Conservation (phyloP, 2,888 invertebrate species). For the Dasysyrphus albostriatus region DNA sequence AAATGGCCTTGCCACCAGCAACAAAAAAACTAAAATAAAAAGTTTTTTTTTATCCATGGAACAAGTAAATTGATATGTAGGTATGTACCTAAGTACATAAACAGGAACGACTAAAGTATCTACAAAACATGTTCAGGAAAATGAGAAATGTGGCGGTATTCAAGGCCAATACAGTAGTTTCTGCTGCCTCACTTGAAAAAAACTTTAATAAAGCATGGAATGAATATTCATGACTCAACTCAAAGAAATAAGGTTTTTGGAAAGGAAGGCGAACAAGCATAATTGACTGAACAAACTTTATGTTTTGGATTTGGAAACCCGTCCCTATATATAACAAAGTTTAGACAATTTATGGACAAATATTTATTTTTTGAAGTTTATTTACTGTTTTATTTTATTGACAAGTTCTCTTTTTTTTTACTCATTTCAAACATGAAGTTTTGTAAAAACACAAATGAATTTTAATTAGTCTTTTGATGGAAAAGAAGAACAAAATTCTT, state of each 20-base stretch:
- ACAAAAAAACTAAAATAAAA: background rate
- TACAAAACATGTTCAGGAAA: constrained; percentile 40
- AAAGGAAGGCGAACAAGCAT: constrained; percentile 7
- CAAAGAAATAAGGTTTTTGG: constrained; percentile 1
- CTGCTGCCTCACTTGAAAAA: constrained; percentile 2
- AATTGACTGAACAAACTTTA: constrained; percentile 41
- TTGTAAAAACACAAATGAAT: background rate
- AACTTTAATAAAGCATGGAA: constrained; percentile 50
- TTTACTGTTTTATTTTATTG: constrained; percentile 24
- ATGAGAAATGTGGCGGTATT: constrained; percentile 48
- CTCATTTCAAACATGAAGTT: background rate
- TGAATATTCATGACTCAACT: constrained; percentile 56
- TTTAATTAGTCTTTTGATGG: constrained; percentile 15
- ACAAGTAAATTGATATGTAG: constrained; percentile 23
- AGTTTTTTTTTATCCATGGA: constrained; percentile 10
- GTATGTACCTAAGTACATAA: background rate
- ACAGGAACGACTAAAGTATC: constrained; percentile 25
- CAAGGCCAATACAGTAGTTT: constrained; percentile 35
- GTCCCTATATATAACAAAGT: background rate
- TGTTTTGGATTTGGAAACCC: constrained; percentile 18
- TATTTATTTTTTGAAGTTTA: constrained; percentile 38
- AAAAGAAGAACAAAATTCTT: background rate
- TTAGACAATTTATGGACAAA: constrained; percentile 34
- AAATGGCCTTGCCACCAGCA: constrained; percentile 15
- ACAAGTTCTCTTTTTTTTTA: background rate